These are phyloP conservation scores for Bujurquina vittata DNA, from an alignment of 2,113 vertebrate genomes.

Conservation along the genomic window DNA sequence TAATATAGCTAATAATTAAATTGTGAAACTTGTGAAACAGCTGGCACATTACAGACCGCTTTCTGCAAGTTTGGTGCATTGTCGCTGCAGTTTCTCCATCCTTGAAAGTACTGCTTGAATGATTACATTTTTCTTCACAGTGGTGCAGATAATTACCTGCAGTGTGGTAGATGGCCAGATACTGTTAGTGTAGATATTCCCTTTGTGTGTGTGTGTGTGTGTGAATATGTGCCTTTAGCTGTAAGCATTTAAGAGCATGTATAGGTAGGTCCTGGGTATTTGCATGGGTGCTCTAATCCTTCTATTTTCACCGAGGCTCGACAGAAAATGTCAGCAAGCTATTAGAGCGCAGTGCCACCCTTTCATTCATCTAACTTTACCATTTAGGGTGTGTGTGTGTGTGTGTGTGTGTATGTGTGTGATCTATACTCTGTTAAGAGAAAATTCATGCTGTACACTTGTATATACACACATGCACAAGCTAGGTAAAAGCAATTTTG, in stretches of 20 bases:
- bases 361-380: constrained; percentile 47
- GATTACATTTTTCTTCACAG: background rate
- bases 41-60: background rate
- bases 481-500: background rate
- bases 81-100: background rate
- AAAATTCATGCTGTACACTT: background rate
- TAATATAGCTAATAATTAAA: constrained; percentile 54
- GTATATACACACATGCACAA: background rate
- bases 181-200: background rate
- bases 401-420: background rate
- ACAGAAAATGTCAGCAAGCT: constrained; percentile 53
- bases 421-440: background rate
- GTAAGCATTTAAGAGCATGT: background rate
- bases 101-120: background rate
- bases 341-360: constrained; percentile 36
- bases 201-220: background rate
- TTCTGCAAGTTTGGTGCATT: constrained; percentile 11
- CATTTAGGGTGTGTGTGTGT: background rate
- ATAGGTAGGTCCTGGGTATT: background rate
- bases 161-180: background rate
- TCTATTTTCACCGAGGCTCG: constrained; percentile 12
- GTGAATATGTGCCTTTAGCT: too few relatives aligned
- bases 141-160: constrained; percentile 13
- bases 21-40: constrained; percentile 24
- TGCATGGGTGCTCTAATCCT: constrained; percentile 16